phyloP scores from a whole-genome alignment of 2,888 invertebrate genomes.

The Andrena flavipes region DNA sequence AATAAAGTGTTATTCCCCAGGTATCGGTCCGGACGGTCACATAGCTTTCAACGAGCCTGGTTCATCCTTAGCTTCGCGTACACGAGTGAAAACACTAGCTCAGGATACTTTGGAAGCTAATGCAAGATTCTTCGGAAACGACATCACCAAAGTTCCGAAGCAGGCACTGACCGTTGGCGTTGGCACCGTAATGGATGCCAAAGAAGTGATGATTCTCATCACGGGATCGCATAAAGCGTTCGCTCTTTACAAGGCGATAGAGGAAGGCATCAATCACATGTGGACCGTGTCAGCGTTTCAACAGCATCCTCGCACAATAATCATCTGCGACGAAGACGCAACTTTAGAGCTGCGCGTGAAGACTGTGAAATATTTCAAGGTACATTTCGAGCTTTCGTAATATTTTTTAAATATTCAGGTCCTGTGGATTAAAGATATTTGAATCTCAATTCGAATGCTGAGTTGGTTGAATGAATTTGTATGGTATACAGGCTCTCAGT shows the following conservation, averaged over 20 bases:
- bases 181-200: constrained; percentile 99
- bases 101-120: constrained; percentile 99
- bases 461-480: constrained; percentile 57
- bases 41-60: constrained; percentile 99
- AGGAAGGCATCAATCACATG: constrained; percentile 99
- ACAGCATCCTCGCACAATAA: constrained; percentile 95
- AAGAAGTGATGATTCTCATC: constrained; percentile 99
- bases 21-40: constrained; percentile 99
- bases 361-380: constrained; percentile 99
- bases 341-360: constrained; percentile 98
- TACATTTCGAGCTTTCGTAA: constrained; percentile 74
- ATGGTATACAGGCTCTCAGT: constrained; percentile 90
- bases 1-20: constrained; percentile 83
- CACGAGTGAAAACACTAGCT: constrained; percentile 97
- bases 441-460: not conserved
- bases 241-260: constrained; percentile 98
- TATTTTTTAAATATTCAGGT: not conserved
- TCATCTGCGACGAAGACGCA: constrained; percentile 99
- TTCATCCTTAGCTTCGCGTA: constrained; percentile 97
- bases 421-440: constrained; percentile 1
- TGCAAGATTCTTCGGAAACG: constrained; percentile 98
- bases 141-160: constrained; percentile 96
- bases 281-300: constrained; percentile 99
- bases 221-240: constrained; percentile 98
- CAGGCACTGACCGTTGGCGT: constrained; percentile 99